Percentiles rank a stretch among this genome's conserved stretches.
These are phyloP conservation scores for Diloba caeruleocephala DNA, from an alignment of 2,888 invertebrate genomes.

Conservation along the genomic window DNA sequence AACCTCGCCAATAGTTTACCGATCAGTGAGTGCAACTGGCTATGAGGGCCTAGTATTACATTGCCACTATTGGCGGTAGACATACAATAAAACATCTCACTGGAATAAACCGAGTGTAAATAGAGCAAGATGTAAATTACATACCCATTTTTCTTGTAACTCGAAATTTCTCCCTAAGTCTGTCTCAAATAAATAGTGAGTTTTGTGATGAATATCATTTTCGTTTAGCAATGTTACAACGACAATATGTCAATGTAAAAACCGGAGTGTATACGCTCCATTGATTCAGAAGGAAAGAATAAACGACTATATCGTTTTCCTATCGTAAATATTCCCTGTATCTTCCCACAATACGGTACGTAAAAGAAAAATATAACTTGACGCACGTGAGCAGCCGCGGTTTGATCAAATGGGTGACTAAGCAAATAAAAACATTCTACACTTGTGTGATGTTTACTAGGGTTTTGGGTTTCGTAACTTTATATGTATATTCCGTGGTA, in stretches of 20 bases:
- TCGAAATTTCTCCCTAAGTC: constrained; percentile 44
- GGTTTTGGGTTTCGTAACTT: background rate
- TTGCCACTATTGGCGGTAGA: constrained; percentile 17
- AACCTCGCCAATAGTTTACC: too few species aligned
- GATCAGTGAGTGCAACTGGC: too few species aligned
- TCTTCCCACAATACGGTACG: background rate
- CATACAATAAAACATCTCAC: constrained; percentile 32
- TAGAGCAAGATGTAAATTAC: constrained; percentile 51
- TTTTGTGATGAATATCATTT: constrained; percentile 53
- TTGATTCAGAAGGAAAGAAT: constrained; percentile 38
- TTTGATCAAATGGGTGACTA: constrained; percentile 1
- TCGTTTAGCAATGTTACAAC: constrained; percentile 37
- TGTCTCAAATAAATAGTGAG: constrained; percentile 45
- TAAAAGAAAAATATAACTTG: constrained; percentile 12
- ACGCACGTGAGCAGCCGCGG: background rate
- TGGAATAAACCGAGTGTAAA: constrained; percentile 29
- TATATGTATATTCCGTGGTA: too few species aligned
- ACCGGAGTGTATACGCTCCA: constrained; percentile 36
- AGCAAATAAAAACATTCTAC: constrained; percentile 4
- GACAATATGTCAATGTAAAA: constrained; percentile 48
- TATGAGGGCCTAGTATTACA: constrained; percentile 5
- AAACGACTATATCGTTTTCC: constrained; percentile 24
- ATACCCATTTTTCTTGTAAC: constrained; percentile 58
- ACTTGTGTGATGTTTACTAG: background rate
- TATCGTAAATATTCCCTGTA: constrained; percentile 10